phyloP scores from a whole-genome alignment of 2,888 invertebrate genomes.

The Drosophila cognata region DNA sequence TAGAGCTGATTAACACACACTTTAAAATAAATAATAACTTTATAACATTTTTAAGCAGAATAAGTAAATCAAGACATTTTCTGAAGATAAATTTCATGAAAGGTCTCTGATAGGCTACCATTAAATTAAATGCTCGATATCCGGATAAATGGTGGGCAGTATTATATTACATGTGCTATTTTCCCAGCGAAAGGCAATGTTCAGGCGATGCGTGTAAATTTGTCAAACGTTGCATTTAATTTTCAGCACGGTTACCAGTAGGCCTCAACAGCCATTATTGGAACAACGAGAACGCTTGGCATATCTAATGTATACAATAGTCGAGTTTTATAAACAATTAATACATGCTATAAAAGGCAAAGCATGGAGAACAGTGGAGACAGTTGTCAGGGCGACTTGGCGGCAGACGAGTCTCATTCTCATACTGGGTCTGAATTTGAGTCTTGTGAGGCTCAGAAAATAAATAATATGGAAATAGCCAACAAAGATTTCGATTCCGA shows the following conservation, averaged over 20 bases:
- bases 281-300: background rate
- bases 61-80: background rate
- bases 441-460: background rate
- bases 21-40: background rate
- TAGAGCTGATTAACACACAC: background rate
- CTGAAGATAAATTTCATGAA: background rate
- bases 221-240: constrained; percentile 3
- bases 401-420: constrained; percentile 26
- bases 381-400: constrained; percentile 60
- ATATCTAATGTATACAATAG: constrained; percentile 23
- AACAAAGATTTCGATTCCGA: constrained; percentile 7
- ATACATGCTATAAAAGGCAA: constrained; percentile 38
- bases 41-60: background rate
- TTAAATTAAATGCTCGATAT: background rate
- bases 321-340: constrained; percentile 51
- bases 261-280: background rate
- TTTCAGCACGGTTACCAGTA: constrained; percentile 15
- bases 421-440: constrained; percentile 13
- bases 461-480: constrained; percentile 6
- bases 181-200: background rate
- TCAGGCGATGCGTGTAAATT: background rate
- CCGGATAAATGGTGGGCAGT: background rate
- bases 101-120: background rate
- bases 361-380: constrained; percentile 5
- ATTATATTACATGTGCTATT: background rate